Evolutionary conservation across 1,140 invertebrate species (phyloP), one percentile per base, ranked within the genome.

Genomic region (Carposina sasakii): DNA sequence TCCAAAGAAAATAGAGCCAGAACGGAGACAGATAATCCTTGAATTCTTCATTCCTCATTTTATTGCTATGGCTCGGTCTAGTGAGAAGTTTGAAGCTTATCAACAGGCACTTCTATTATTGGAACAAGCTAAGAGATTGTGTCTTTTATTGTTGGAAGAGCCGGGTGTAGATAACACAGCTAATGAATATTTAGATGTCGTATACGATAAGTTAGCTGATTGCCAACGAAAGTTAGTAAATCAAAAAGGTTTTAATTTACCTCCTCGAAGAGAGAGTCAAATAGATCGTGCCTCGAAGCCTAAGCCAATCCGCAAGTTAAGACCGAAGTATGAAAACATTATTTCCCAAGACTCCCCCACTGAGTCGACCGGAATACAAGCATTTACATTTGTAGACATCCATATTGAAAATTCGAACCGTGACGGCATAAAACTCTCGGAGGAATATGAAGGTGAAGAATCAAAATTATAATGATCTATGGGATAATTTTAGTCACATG

Each of bases 31-130:
- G 5, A 63, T 87, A 43, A 76, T 92, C 1, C 68, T 94, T 0
- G 87, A 90, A 51, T 89, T 92, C 43, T 92, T 95, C 52, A 89
- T 91, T 24, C 68, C 87, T 13, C 90, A 91, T 54, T 93, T 92
- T 50, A 85, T 92, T 13, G 78, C 89, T 42, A 91, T 92, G 81
- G 90, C 89, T 1, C 78, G 88, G 37, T 83, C 79, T 19, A 89
- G 89, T 57, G 86, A 89, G 44, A 86, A 86, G 40, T 88, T 90
- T 45, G 83, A 87, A 13, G 85, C 89, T 1, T 72, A 83, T 17
- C 71, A 81, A 34, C 88, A 91, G 59, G 90, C 90, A 21, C 71
- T 86, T 1, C 86, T 90, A 16, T 93, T 92, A 52, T 69, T 93
- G 9, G 86, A 90, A 39, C 92, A 94, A 55, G 89, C 90, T 0